phyloP scores from a whole-genome alignment of 2,797 vertebrate genomes.

The Hybognathus amarus region DNA sequence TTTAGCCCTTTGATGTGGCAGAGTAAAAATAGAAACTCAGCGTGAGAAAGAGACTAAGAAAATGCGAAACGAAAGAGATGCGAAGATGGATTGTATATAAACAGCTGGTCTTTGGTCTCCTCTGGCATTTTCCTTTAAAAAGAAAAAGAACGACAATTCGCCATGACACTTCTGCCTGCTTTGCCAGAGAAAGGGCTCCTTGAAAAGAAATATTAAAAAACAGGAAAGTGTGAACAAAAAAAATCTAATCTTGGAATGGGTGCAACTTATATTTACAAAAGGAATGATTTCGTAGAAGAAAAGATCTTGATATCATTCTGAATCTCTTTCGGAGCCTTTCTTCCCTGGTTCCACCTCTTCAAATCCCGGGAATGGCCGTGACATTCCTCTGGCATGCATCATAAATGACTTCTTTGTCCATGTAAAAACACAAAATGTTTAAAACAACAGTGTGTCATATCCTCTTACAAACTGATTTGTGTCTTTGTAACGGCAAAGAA shows the following conservation, averaged over 20 bases:
- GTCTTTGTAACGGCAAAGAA: constrained; percentile 34
- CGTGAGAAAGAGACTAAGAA: neutral
- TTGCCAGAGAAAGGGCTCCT: constrained; percentile 23
- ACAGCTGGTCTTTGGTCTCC: constrained; percentile 67
- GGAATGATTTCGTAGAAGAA: constrained; percentile 48
- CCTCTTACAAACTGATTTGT: constrained; percentile 12
- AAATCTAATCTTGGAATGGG: constrained; percentile 53
- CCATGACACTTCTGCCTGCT: constrained; percentile 35
- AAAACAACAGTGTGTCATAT: constrained; percentile 25
- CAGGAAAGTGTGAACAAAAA: neutral
- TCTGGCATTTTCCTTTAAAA: constrained; percentile 51
- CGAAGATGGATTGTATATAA: constrained; percentile 56
- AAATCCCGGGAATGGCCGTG: constrained; percentile 42
- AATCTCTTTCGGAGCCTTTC: neutral
- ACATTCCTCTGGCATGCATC: constrained; percentile 46
- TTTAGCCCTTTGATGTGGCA: constrained; percentile 63
- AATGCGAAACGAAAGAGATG: constrained; percentile 35
- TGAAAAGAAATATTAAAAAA: neutral
- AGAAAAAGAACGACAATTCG: constrained; percentile 38
- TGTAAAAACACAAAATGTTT: constrained; percentile 45
- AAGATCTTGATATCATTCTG: constrained; percentile 41
- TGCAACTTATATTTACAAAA: constrained; percentile 50
- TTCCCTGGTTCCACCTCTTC: constrained; percentile 21
- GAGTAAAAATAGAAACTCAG: constrained; percentile 24
- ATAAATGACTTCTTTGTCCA: constrained; percentile 47